Conservation (phyloP, 2,888 invertebrate genomes). For the Apomyelois bistriatella region DNA sequence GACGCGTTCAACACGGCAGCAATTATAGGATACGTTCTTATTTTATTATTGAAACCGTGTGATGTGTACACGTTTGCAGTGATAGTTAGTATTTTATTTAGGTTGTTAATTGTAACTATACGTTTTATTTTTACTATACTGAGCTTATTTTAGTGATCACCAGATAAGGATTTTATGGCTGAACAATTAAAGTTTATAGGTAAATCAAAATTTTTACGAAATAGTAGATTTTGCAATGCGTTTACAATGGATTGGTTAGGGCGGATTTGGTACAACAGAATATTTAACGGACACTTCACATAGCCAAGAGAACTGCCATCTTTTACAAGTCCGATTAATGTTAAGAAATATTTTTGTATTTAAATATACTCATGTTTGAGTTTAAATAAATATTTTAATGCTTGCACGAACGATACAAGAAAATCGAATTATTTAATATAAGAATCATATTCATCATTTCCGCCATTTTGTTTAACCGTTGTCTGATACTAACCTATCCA, state of each 20-base stretch:
- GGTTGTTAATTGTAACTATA: constrained; percentile 56
- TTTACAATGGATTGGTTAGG: constrained; percentile 35
- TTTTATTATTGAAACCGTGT: constrained; percentile 61
- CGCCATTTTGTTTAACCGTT: constrained; percentile 34
- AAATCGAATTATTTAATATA: constrained; percentile 8
- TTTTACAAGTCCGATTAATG: constrained; percentile 3
- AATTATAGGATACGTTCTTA: constrained; percentile 44
- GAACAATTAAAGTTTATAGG: constrained; percentile 23
- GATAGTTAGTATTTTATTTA: constrained; percentile 62
- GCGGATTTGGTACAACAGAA: constrained; percentile 57
- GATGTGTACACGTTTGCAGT: constrained; percentile 64
- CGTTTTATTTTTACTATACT: constrained; percentile 52
- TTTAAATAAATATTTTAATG: background rate
- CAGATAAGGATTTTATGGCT: constrained; percentile 16
- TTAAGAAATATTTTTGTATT: background rate
- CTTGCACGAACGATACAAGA: constrained; percentile 15
- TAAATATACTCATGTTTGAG: background rate
- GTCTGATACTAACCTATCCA: constrained; percentile 41
- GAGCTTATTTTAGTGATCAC: constrained; percentile 32
- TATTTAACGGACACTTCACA: constrained; percentile 21
- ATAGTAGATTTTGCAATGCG: constrained; percentile 9
- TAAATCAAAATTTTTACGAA: constrained; percentile 23
- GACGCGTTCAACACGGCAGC: constrained; percentile 38
- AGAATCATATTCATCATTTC: constrained; percentile 16
- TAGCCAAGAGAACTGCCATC: constrained; percentile 20